Percentiles rank a stretch among this genome's conserved stretches.
These are phyloP conservation scores for Cladopsammia gracilis DNA, from an alignment of 64 coral and sea anemone genomes.

Conservation along the genomic window DNA sequence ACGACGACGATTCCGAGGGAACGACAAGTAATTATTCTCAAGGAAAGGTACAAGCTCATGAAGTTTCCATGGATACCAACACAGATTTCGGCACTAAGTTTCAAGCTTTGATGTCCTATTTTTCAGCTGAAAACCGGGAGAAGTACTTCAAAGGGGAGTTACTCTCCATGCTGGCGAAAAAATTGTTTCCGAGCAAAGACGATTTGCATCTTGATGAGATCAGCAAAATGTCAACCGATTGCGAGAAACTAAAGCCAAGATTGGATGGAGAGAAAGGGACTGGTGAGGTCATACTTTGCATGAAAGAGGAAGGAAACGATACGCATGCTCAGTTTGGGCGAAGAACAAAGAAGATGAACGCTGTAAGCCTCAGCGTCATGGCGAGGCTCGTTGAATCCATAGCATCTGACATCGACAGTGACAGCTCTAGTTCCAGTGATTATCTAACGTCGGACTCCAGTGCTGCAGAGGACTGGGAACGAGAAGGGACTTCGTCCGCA, in stretches of 20 bases:
- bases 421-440: constrained; percentile 83
- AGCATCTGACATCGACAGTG: constrained; percentile 79
- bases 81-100: constrained; percentile 12
- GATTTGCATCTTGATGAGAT: not conserved
- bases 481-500: not conserved
- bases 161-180: constrained; percentile 13
- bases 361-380: constrained; percentile 57
- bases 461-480: constrained; percentile 59
- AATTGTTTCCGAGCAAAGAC: constrained; percentile 22
- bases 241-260: not conserved
- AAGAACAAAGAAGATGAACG: not conserved
- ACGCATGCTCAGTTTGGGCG: not conserved
- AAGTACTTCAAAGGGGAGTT: constrained; percentile 5
- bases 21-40: not conserved
- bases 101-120: constrained; percentile 23
- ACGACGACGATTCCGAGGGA: not conserved
- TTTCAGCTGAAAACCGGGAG: constrained; percentile 29
- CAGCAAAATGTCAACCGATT: not conserved
- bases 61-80: not conserved
- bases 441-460: constrained; percentile 74
- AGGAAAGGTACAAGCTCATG: not conserved
- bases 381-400: constrained; percentile 75
- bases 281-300: constrained; percentile 20
- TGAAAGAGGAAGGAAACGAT: not conserved
- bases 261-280: not conserved